phyloP scores from a whole-genome alignment of 2,113 vertebrate species.

The Daboia siamensis region DNA sequence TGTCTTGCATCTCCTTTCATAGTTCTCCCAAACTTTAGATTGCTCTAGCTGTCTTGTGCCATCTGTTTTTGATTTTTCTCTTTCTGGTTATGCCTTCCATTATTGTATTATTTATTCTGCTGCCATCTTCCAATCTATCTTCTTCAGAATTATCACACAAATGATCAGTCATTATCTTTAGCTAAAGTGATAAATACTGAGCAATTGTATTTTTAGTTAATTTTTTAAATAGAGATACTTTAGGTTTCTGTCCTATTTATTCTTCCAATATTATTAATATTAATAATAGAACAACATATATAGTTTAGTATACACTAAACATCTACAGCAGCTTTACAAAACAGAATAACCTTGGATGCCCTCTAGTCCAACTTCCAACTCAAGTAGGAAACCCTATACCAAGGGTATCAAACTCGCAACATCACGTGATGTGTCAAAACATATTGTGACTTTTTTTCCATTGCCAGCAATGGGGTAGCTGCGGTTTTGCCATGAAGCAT shows the following conservation, averaged over 20 bases:
- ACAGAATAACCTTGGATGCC: not conserved
- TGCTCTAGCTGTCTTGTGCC: not conserved
- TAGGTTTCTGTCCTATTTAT: not conserved
- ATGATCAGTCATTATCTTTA: not conserved
- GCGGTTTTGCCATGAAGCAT: too few species aligned
- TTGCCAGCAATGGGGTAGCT: too few species aligned
- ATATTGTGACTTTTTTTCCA: too few species aligned
- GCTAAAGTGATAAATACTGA: not conserved
- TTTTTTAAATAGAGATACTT: not conserved
- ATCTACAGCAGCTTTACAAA: not conserved
- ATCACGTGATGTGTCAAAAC: too few species aligned
- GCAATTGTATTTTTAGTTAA: not conserved
- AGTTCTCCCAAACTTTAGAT: not conserved
- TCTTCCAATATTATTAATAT: too few species aligned
- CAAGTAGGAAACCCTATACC: not conserved
- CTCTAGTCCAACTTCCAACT: too few species aligned
- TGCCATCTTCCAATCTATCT: not conserved
- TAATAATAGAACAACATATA: not conserved
- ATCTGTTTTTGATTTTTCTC: not conserved
- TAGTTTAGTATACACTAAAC: not conserved
- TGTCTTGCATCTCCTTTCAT: not conserved
- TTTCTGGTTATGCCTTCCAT: not conserved
- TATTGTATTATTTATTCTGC: slow-evolving; percentile 9
- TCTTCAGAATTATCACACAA: not conserved
- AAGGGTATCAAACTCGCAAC: not conserved